Evolutionary conservation across 2,888 invertebrate genomes (phyloP).

Genomic region (Hypena proboscidalis): DNA sequence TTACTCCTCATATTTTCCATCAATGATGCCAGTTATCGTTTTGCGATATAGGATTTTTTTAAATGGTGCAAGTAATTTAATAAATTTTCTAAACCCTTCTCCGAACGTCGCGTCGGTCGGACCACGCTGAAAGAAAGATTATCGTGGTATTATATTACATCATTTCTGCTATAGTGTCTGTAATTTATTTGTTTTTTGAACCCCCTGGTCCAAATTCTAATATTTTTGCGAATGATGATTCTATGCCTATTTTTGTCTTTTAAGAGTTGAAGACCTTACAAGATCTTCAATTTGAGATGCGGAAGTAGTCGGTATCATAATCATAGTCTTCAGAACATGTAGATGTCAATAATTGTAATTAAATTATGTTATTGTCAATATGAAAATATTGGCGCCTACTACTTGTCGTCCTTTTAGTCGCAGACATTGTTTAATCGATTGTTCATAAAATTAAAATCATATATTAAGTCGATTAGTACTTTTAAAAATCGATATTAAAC

Average conservation of each 20-base stretch:
- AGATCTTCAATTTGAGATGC: conserved; percentile 24
- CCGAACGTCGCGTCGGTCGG: too few relatives aligned
- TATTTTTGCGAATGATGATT: conserved; percentile 29
- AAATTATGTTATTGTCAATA: too few relatives aligned
- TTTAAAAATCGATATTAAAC: too few relatives aligned
- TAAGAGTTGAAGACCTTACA: conserved; percentile 28
- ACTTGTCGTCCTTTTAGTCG: too few relatives aligned
- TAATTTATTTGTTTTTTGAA: conserved; percentile 28
- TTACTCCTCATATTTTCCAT: conserved; percentile 25
- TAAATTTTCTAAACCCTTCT: conserved; percentile 22
- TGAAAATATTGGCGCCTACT: too few relatives aligned
- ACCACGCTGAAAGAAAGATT: conserved; percentile 6
- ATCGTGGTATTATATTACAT: conserved; percentile 12
- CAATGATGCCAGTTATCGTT: conserved; percentile 21
- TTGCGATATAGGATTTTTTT: too few relatives aligned
- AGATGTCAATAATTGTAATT: conserved; percentile 25
- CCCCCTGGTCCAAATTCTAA: conserved; percentile 24
- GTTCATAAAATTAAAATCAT: too few relatives aligned
- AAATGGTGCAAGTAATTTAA: too few relatives aligned
- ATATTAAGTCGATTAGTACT: too few relatives aligned
- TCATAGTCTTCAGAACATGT: conserved; percentile 19
- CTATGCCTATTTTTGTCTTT: conserved; percentile 21
- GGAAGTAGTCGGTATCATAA: conserved; percentile 24
- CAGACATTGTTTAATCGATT: too few relatives aligned
- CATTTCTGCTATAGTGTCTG: conserved; percentile 20